Base-by-base conservation (phyloP, 2,888 invertebrate species). In the Proisotoma minuta region DNA sequence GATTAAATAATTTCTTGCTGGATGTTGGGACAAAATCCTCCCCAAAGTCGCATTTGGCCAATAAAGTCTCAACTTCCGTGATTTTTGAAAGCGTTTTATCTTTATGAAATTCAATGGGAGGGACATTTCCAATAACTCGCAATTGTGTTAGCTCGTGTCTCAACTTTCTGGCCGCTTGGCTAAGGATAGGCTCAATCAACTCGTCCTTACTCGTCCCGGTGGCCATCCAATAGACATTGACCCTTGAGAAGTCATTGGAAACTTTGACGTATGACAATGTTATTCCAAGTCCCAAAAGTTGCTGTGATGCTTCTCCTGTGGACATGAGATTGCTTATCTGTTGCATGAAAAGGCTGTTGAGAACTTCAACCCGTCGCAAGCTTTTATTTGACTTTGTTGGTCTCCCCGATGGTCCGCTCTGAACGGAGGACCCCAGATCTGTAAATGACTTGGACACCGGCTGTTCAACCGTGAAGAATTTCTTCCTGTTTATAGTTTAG, bases 271-370 rank as follows among this genome's bases (percentile, higher is more conserved):
- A 82, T n/a, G 86, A 84, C 66, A 91, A 83, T 79, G 90, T 87
- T 69, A 89, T 82, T 10, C 86, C 85, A 69, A 82, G 80, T 8
- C 87, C 87, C 15, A 85, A 72, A 65, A 89, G 78, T 54, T 82
- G 78, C 10, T 47, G 48, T 0, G 64, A 60, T 28, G 82, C 79
- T 71, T 85, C 84, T 1, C 88, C 88, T 0, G 87, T 87, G 1
- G 87, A 84, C 83, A 91, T 83, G 29, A 89, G 78, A 76, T 89
- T 90, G 0, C 89, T 88, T 8, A 91, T 85, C 63, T 88, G 81
- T 73, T 84, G 83, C 89, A 91, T 90, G 74, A 91, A 90, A 53
- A 91, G 75, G 77, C 89, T 88, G 76, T 90, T 90, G 1, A 91
- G 77, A 67, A 89, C 85, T 1, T 82, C 79, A 23, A 84, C 79